A percentile compares a stretch with the other conserved stretches of the same genome.
These are phyloP conservation scores for Tyria jacobaeae DNA, from an alignment of 2,888 invertebrate genomes.

Conservation along the genomic window DNA sequence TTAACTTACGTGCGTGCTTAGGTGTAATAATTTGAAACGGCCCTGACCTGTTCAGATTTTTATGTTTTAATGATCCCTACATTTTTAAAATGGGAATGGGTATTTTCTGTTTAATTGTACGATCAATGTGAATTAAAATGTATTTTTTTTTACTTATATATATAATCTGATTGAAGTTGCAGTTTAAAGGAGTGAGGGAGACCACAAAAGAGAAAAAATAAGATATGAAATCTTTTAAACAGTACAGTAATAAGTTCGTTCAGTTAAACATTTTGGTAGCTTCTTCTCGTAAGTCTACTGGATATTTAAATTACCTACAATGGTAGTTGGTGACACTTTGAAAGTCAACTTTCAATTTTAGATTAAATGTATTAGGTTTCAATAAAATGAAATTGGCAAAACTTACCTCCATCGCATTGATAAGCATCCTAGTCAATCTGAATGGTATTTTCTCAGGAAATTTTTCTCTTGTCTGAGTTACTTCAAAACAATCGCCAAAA, in stretches of 20 bases:
- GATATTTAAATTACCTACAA: too few species aligned
- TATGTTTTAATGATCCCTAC: background rate
- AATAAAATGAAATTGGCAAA: background rate
- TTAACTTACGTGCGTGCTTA: background rate
- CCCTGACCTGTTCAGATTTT: background rate
- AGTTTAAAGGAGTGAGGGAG: too few species aligned
- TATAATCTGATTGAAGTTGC: too few species aligned
- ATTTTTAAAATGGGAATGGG: background rate
- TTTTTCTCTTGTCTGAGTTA: slow-evolving; percentile 99
- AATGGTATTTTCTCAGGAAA: slow-evolving; percentile 99
- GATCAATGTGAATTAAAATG: background rate
- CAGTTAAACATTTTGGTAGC: too few species aligned
- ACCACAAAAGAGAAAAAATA: too few species aligned
- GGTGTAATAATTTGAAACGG: background rate
- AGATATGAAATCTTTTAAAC: too few species aligned
- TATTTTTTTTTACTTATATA: too few species aligned
- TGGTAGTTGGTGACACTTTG: too few species aligned
- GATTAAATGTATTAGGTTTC: too few species aligned
- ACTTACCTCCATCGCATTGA: slow-evolving; percentile 96
- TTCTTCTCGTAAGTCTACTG: too few species aligned
- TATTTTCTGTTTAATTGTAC: background rate
- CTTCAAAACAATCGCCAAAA: slow-evolving; percentile 99
- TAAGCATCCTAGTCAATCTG: slow-evolving; percentile 97
- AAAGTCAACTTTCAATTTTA: too few species aligned
- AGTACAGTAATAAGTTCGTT: too few species aligned